Evolutionary conservation across 2,888 invertebrate genomes (phyloP).

Genomic region (Parthenolecanium corni): DNA sequence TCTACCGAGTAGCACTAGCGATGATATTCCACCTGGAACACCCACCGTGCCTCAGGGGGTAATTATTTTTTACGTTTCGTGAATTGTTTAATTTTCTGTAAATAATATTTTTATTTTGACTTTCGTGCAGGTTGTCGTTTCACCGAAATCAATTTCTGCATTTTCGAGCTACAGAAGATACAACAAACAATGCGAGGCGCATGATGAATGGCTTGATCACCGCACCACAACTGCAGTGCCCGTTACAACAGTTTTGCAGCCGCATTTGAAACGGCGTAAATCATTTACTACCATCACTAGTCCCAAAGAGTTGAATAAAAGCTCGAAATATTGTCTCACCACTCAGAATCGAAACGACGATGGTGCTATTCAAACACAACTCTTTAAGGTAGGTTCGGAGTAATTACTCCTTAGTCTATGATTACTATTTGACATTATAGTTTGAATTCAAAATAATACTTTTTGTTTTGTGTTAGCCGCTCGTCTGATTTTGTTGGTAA

Average conservation of each 20-base stretch:
- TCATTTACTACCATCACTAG: slow-evolving; percentile 74
- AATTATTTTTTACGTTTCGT: neutral
- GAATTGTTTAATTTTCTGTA: too few species aligned
- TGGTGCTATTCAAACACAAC: slow-evolving; percentile 83
- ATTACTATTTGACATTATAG: too few species aligned
- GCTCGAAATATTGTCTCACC: slow-evolving; percentile 79
- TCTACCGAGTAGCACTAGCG: neutral
- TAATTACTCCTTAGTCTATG: too few species aligned
- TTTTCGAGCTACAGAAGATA: slow-evolving; percentile 56
- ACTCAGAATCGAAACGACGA: slow-evolving; percentile 84
- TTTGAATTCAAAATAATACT: too few species aligned
- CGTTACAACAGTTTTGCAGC: slow-evolving; percentile 77
- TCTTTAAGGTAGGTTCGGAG: slow-evolving; percentile 57
- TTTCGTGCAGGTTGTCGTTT: too few species aligned
- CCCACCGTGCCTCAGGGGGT: neutral
- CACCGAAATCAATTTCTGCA: neutral
- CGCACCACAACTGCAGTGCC: slow-evolving; percentile 66
- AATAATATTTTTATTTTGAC: too few species aligned
- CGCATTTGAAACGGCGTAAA: slow-evolving; percentile 66
- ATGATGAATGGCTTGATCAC: slow-evolving; percentile 77
- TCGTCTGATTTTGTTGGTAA: neutral
- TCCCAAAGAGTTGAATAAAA: slow-evolving; percentile 57
- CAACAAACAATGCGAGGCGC: slow-evolving; percentile 50
- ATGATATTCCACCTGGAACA: neutral
- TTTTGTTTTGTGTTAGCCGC: too few species aligned